phyloP scores from a whole-genome alignment of 2,113 vertebrate genomes.

The Coturnix japonica region DNA sequence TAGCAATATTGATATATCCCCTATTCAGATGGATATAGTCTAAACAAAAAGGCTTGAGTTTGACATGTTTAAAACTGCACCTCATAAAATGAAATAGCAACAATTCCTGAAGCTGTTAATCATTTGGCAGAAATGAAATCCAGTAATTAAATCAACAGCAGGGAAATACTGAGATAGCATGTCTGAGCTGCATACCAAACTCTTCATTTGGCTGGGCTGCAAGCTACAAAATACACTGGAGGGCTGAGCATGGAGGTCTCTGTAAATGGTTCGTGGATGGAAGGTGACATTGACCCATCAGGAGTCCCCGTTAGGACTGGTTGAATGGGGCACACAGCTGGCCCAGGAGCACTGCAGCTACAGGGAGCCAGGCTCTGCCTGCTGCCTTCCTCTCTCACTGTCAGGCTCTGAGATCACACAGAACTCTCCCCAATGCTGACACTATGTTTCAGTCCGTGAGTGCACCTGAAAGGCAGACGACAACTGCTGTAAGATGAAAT shows the following conservation, averaged over 20 bases:
- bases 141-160: not conserved
- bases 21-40: not conserved
- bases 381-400: not conserved
- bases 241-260: not conserved
- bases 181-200: slow-evolving; percentile 32
- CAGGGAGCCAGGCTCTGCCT: not conserved
- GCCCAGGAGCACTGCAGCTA: fast-evolving
- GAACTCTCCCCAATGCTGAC: fast-evolving
- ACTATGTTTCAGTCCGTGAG: fast-evolving
- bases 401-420: fast-evolving
- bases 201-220: not conserved
- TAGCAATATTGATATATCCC: not conserved
- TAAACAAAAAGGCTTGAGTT: not conserved
- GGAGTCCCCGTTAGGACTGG: fast-evolving
- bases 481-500: fast-evolving
- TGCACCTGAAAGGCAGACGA: fast-evolving
- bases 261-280: fast-evolving
- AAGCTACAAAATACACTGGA: not conserved
- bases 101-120: not conserved
- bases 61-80: slow-evolving; percentile 12
- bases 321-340: fast-evolving
- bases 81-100: not conserved
- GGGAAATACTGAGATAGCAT: not conserved
- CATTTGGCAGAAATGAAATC: slow-evolving; percentile 5
- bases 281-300: not conserved